A percentile compares a stretch with the other conserved stretches of the same genome.
phyloP scores from a whole-genome alignment of 2,888 invertebrate species.

The Ornithoptera priamus region DNA sequence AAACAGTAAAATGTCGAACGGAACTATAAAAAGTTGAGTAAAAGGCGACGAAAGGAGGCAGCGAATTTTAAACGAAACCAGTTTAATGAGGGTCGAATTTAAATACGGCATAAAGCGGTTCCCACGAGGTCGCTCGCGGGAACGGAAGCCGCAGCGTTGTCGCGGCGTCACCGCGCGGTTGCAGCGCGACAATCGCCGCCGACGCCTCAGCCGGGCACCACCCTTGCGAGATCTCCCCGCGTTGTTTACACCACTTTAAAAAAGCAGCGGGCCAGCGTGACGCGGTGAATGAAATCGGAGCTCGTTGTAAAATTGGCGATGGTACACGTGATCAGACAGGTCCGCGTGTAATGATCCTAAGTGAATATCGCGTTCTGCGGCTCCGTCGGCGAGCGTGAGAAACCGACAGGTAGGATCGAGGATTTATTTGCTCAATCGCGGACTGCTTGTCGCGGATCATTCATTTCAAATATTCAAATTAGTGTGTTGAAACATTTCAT shows the following conservation, averaged over 20 bases:
- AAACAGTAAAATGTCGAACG: slow-evolving; percentile 77
- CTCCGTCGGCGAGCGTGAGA: slow-evolving; percentile 50
- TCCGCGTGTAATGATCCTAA: slow-evolving; percentile 57
- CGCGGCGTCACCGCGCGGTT: slow-evolving; percentile 51
- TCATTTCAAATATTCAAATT: slow-evolving; percentile 24
- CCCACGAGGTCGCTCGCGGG: slow-evolving; percentile 78
- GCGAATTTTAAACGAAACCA: slow-evolving; percentile 78
- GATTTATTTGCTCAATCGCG: slow-evolving; percentile 25
- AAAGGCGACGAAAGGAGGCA: slow-evolving; percentile 80
- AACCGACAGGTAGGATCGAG: slow-evolving; percentile 35
- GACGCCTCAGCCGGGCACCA: slow-evolving; percentile 41
- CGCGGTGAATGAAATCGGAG: slow-evolving; percentile 42
- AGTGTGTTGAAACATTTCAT: slow-evolving; percentile 13
- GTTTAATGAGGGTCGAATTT: slow-evolving; percentile 81
- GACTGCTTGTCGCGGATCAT: slow-evolving; percentile 8
- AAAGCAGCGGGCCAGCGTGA: slow-evolving; percentile 23
- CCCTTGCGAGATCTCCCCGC: slow-evolving; percentile 37
- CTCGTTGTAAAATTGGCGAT: slow-evolving; percentile 46
- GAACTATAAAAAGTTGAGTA: slow-evolving; percentile 79
- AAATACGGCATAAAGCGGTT: slow-evolving; percentile 78
- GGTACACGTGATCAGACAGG: slow-evolving; percentile 50
- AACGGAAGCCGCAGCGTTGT: slow-evolving; percentile 73
- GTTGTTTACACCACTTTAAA: slow-evolving; percentile 29
- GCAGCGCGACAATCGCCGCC: slow-evolving; percentile 42
- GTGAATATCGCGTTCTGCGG: slow-evolving; percentile 54